Percentiles rank a stretch among this genome's conserved stretches.
Conservation (phyloP, 2,888 invertebrate genomes). For the Thumatha senex region DNA sequence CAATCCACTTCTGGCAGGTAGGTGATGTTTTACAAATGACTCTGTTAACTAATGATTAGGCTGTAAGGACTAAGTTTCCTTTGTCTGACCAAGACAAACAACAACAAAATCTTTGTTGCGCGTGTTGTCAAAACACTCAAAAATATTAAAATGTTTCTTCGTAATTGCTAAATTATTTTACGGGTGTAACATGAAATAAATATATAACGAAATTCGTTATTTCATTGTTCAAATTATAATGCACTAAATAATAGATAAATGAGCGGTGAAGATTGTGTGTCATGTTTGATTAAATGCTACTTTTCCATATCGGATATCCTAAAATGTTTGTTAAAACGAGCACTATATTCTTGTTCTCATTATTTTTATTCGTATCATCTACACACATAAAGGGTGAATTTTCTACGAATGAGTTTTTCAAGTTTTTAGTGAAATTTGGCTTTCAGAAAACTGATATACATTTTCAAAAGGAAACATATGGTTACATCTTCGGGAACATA, state of each 20-base stretch:
- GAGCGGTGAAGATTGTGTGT: conserved; percentile 2
- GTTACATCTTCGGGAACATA: conserved; percentile 98
- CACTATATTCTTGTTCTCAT: conserved; percentile 53
- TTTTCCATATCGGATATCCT: conserved; percentile 29
- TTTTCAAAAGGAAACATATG: conserved; percentile 92
- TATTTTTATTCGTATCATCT: conserved; percentile 52
- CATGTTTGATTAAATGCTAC: conserved; percentile 28
- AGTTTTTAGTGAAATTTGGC: conserved; percentile 97
- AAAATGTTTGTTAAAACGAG: conserved; percentile 62
- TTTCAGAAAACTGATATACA: conserved; percentile 97
- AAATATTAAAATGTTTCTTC: conserved; percentile 22
- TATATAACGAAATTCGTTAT: background rate
- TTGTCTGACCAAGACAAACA: no score
- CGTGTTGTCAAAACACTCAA: background rate
- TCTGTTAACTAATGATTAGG: no score
- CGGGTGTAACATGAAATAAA: conserved; percentile 6
- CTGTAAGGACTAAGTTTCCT: no score
- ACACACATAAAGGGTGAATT: conserved; percentile 73
- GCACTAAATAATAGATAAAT: background rate
- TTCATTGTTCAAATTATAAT: background rate
- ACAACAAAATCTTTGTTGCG: no score
- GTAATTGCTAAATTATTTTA: conserved; percentile 10
- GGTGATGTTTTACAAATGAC: no score
- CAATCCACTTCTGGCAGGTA: no score
- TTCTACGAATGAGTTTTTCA: conserved; percentile 88